Conservation (phyloP, 30 jellyfish, hydroid and myxozoan species). For the Aurelia sp. region DNA sequence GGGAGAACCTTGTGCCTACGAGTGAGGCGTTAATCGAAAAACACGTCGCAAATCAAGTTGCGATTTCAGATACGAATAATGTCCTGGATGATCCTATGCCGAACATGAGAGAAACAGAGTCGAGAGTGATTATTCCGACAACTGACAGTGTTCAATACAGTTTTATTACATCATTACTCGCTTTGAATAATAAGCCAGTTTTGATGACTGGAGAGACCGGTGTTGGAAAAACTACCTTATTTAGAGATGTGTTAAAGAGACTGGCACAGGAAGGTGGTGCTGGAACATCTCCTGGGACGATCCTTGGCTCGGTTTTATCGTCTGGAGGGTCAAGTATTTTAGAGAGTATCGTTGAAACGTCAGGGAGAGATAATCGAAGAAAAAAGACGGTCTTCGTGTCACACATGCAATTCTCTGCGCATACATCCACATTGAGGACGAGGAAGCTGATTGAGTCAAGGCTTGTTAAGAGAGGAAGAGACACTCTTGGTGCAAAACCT, state of each 20-base stretch:
- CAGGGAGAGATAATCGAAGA: slow-evolving; percentile 42
- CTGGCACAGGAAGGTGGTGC: slow-evolving; percentile 88
- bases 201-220: slow-evolving; percentile 84
- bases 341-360: slow-evolving; percentile 54
- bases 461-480: slow-evolving; percentile 81
- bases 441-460: slow-evolving; percentile 67
- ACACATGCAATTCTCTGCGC: slow-evolving; percentile 83
- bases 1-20: slow-evolving; percentile 89
- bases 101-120: slow-evolving; percentile 31
- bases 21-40: slow-evolving; percentile 70
- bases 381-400: slow-evolving; percentile 55
- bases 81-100: slow-evolving; percentile 74
- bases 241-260: slow-evolving; percentile 63
- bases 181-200: slow-evolving; percentile 66
- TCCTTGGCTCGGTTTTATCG: slow-evolving; percentile 77
- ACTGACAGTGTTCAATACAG: slow-evolving; percentile 68
- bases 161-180: slow-evolving; percentile 60
- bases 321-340: slow-evolving; percentile 67
- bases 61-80: slow-evolving; percentile 66
- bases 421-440: slow-evolving; percentile 46
- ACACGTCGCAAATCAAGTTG: slow-evolving; percentile 69
- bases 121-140: slow-evolving; percentile 75
- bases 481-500: slow-evolving; percentile 78
- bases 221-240: slow-evolving; percentile 74
- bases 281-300: slow-evolving; percentile 73